Evolutionary conservation across 2,797 vertebrate species (phyloP).

Genomic region (Hafferia zeledoni): DNA sequence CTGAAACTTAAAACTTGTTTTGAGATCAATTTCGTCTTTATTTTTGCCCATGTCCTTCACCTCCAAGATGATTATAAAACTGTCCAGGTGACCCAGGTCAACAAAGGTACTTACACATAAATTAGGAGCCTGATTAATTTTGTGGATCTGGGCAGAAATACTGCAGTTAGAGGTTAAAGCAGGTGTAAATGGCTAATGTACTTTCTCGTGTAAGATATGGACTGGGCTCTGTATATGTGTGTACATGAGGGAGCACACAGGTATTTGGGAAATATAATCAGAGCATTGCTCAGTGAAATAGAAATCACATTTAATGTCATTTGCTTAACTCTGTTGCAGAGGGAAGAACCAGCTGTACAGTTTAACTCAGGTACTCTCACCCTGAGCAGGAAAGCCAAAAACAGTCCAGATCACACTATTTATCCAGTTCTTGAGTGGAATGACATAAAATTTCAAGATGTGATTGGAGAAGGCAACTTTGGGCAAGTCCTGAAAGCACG

Average conservation of each 20-base stretch:
- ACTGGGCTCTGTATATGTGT: not conserved
- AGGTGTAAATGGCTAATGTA: not conserved
- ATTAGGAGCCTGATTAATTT: not conserved
- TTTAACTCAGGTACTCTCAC: conserved; percentile 87
- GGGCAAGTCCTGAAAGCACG: conserved; percentile 89
- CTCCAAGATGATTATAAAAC: not conserved
- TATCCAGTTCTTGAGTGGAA: conserved; percentile 89
- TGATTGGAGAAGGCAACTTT: conserved; percentile 90
- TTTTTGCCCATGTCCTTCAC: not conserved
- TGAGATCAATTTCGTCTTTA: not conserved
- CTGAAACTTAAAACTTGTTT: not conserved
- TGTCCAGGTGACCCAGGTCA: not conserved
- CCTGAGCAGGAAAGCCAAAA: conserved; percentile 82
- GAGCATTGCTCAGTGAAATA: not conserved
- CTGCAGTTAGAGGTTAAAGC: not conserved
- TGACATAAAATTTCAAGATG: conserved; percentile 91
- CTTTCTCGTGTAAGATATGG: not conserved
- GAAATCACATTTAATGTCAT: not conserved
- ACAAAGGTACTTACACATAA: not conserved
- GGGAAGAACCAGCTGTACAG: conserved; percentile 89
- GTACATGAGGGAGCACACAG: not conserved
- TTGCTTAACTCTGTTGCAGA: conserved; percentile 70
- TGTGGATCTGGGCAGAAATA: not conserved
- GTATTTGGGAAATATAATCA: not conserved
- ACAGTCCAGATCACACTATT: conserved; percentile 81